Percentiles rank a stretch among this genome's conserved stretches.
Evolutionary conservation across 2,113 vertebrate genomes (phyloP).

Genomic region (Larimichthys polyactis): DNA sequence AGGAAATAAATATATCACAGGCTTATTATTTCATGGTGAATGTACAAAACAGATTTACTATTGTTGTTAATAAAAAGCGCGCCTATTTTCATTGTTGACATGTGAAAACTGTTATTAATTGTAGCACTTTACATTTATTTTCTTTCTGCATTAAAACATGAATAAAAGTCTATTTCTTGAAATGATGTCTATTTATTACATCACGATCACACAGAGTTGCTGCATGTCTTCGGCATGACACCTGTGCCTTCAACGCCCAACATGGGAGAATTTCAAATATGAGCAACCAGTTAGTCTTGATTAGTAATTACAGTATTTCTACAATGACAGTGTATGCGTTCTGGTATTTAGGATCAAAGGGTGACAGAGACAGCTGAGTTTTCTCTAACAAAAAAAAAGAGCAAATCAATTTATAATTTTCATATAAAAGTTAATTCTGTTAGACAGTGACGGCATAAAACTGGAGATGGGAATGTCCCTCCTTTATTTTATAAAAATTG

Average conservation of each 20-base stretch:
- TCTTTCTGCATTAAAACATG: neutral
- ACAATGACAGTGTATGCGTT: neutral
- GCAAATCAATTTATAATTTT: neutral
- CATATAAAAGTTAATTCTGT: neutral
- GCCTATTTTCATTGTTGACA: neutral
- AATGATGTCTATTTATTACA: neutral
- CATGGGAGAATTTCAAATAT: neutral
- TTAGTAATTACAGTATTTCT: neutral
- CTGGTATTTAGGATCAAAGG: neutral
- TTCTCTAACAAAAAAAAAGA: neutral
- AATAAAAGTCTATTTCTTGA: neutral
- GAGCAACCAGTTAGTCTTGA: neutral
- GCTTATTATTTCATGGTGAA: neutral
- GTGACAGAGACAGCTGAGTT: neutral
- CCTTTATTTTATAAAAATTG: neutral
- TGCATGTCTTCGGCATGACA: neutral
- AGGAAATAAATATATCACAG: neutral
- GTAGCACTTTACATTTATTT: slow-evolving; percentile 9
- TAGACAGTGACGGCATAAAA: neutral
- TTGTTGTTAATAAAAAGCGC: neutral
- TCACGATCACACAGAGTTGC: too few species aligned
- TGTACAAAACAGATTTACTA: neutral
- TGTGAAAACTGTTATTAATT: neutral
- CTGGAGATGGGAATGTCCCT: neutral
- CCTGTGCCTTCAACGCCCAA: neutral